Evolutionary conservation across 2,113 vertebrate species (phyloP), one percentile per base, ranked within the genome.

Genomic region (crab-eating macaque (Macaca fascicularis)): DNA sequence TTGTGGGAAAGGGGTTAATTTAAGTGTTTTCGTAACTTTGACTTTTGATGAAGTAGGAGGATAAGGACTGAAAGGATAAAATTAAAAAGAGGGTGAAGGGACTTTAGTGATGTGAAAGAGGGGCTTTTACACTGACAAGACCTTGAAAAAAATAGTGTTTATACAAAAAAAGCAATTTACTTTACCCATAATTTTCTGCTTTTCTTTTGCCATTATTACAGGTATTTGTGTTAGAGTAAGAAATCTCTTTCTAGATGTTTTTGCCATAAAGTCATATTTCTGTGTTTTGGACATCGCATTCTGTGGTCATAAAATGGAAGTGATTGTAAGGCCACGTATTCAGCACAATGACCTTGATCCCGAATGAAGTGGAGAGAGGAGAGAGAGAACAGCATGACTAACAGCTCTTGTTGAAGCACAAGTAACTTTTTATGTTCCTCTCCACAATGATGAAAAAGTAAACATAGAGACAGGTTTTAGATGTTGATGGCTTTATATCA

Each of bases 141-240:
- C 93, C 90, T 97, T 96, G 93, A 69, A 79, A 92, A 96, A 98
- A 97, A 94, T 89, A 93, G 85, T 95, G 75, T 97, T 98, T 97
- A 75, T 96, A 83, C 89, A 85, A 45, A 74, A 89, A 97, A 95
- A 82, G 75, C 80, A 97, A 95, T 93, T 95, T 96, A 87, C 94
- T 95, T 85, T 97, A 76, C 74, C 82, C 27, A 57, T 94, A 95
- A 96, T 97, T 95, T 96, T 57, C 95, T 95, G 69, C 95, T 96
- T 97, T 96, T 93, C 85, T 93, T 97, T 94, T 95, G 69, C 82
- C 72, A 61, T 91, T 96, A 92, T 97, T 97, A 95, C 8, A 87
- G 79, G 78, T 72, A 86, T 97, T 97, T 97, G 59, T 94, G 61
- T 80, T 94, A 80, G 32, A 91, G 80, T 89, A 75, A 83, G 76